These are phyloP conservation scores for Neotoma lepida DNA, from an alignment of 2,113 vertebrate species.

Conservation along the genomic window DNA sequence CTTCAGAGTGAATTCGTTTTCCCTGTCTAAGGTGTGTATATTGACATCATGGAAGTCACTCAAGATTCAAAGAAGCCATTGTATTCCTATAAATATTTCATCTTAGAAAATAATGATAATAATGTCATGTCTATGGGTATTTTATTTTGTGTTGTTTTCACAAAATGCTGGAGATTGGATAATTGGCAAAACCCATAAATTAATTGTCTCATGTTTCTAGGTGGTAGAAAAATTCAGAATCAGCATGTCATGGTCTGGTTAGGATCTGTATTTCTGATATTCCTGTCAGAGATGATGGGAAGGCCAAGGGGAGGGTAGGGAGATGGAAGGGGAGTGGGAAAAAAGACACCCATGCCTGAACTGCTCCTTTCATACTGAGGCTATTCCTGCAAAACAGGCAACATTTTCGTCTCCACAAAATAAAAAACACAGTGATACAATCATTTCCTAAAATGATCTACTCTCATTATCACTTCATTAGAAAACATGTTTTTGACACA, in stretches of 20 bases:
- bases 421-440: not conserved
- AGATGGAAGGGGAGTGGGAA: fast-evolving
- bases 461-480: not conserved
- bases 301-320: not conserved
- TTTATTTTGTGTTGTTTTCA: not conserved
- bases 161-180: not conserved
- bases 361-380: not conserved
- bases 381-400: no score
- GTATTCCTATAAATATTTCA: not conserved
- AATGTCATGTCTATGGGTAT: not conserved
- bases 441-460: not conserved
- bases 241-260: not conserved
- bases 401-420: not conserved
- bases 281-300: not conserved
- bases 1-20: not conserved
- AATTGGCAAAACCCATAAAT: not conserved
- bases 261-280: not conserved
- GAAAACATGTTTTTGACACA: not conserved
- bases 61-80: not conserved
- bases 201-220: not conserved
- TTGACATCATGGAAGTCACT: not conserved
- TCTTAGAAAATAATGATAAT: not conserved
- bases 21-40: not conserved
- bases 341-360: not conserved
- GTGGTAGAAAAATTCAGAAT: not conserved